phyloP scores from a whole-genome alignment of 1,140 invertebrate genomes.

The Babylonia areolata region DNA sequence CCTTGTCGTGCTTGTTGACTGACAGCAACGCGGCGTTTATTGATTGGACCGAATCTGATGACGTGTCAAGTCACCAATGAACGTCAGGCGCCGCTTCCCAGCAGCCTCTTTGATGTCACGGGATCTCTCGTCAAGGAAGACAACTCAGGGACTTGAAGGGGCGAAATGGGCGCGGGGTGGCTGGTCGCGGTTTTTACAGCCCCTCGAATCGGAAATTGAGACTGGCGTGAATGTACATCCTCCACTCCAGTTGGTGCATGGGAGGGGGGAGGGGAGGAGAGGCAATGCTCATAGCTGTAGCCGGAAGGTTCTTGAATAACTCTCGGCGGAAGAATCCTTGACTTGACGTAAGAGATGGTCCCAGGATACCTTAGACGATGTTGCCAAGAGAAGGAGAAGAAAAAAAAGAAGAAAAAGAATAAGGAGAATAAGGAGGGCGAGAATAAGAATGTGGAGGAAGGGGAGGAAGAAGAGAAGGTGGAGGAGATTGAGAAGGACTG shows the following conservation, averaged over 20 bases:
- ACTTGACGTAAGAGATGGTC: too few relatives aligned
- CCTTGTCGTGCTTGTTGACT: not conserved
- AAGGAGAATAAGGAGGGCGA: too few relatives aligned
- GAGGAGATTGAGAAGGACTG: too few relatives aligned
- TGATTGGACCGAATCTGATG: not conserved
- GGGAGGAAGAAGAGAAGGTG: too few relatives aligned
- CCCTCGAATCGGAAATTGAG: not conserved
- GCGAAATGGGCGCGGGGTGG: not conserved
- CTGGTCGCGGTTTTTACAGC: not conserved
- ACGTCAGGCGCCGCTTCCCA: not conserved
- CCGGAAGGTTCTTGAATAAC: too few relatives aligned
- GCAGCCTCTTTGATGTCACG: not conserved
- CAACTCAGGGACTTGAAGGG: slow-evolving; percentile 6
- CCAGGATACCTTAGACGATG: too few relatives aligned
- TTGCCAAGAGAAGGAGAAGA: too few relatives aligned
- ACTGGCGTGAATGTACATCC: not conserved
- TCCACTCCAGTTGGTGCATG: not conserved
- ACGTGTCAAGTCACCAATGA: slow-evolving; percentile 1
- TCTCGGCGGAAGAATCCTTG: too few relatives aligned
- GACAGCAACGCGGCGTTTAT: not conserved
- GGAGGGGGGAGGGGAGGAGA: too few relatives aligned
- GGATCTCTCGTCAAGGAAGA: not conserved
- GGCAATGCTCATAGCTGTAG: too few relatives aligned
- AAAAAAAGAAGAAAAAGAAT: too few relatives aligned
- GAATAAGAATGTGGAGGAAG: too few relatives aligned